phyloP scores from a whole-genome alignment of 2,797 vertebrate species.

The Pterois miles region DNA sequence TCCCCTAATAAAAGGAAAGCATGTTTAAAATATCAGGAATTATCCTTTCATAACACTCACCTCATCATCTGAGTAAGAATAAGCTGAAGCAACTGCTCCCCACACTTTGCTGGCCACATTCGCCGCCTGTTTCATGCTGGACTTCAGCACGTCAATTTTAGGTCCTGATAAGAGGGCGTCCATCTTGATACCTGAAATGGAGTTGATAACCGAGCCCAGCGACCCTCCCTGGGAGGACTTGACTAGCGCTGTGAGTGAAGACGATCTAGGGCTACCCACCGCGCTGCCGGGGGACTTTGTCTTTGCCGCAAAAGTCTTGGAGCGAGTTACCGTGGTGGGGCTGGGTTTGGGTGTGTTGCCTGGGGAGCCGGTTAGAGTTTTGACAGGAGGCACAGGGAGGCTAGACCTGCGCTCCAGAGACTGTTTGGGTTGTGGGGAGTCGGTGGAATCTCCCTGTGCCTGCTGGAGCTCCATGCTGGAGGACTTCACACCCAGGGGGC shows the following conservation, averaged over 20 bases:
- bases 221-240: conserved; percentile 91
- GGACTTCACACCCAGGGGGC: conserved; percentile 88
- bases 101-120: conserved; percentile 96
- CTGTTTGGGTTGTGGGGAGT: conserved; percentile 60
- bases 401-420: conserved; percentile 89
- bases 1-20: neutral
- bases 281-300: conserved; percentile 77
- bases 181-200: conserved; percentile 93
- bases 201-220: conserved; percentile 92
- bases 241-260: conserved; percentile 89
- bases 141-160: conserved; percentile 95
- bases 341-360: conserved; percentile 78
- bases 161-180: conserved; percentile 93
- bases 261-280: conserved; percentile 73
- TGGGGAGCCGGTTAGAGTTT: conserved; percentile 58
- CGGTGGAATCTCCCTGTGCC: conserved; percentile 54
- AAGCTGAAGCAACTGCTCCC: conserved; percentile 92
- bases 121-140: conserved; percentile 96
- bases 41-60: conserved; percentile 72
- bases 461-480: conserved; percentile 94
- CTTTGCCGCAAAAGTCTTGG: conserved; percentile 90
- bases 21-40: neutral
- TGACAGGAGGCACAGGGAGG: conserved; percentile 85
- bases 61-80: conserved; percentile 95
- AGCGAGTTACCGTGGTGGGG: conserved; percentile 86